phyloP scores from a whole-genome alignment of 2,888 invertebrate species.

The Saturnia japonica region DNA sequence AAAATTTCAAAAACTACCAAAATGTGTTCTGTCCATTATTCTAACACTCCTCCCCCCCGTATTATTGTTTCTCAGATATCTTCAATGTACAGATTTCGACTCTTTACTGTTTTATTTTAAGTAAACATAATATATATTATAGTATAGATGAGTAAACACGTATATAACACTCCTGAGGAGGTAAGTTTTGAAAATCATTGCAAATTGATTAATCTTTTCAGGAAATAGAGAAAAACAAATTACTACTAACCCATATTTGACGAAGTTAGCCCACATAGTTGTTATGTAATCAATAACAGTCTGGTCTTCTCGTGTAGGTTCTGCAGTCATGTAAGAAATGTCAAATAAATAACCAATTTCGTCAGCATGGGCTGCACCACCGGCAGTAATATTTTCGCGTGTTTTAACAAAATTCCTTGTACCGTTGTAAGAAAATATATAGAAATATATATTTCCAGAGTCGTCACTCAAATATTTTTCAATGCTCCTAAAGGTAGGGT shows the following conservation, averaged over 20 bases:
- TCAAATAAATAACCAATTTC: slow-evolving; percentile 54
- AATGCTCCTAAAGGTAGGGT: slow-evolving; percentile 43
- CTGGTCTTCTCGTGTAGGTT: slow-evolving; percentile 42
- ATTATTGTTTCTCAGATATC: too few species aligned
- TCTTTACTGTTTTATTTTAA: too few species aligned
- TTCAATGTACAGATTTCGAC: too few species aligned
- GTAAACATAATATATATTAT: too few species aligned
- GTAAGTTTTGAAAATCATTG: too few species aligned
- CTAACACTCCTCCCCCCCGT: too few species aligned
- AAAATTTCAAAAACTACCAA: too few species aligned
- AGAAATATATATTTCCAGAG: slow-evolving; percentile 46
- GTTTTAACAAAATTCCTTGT: slow-evolving; percentile 48
- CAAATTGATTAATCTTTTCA: too few species aligned
- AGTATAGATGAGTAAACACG: too few species aligned
- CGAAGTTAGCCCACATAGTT: slow-evolving; percentile 54
- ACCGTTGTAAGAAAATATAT: slow-evolving; percentile 55
- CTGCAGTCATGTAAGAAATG: slow-evolving; percentile 35
- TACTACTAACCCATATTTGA: slow-evolving; percentile 46
- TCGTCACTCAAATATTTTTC: slow-evolving; percentile 44
- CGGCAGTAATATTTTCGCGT: slow-evolving; percentile 36
- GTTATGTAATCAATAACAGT: slow-evolving; percentile 48
- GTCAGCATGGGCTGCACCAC: slow-evolving; percentile 47
- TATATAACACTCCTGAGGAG: too few species aligned
- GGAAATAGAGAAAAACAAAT: neutral
- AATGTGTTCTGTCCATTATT: too few species aligned